A percentile compares a stretch with the other conserved stretches of the same genome.
phyloP scores from a whole-genome alignment of 2,888 invertebrate species.

The Ceriagrion tenellum region DNA sequence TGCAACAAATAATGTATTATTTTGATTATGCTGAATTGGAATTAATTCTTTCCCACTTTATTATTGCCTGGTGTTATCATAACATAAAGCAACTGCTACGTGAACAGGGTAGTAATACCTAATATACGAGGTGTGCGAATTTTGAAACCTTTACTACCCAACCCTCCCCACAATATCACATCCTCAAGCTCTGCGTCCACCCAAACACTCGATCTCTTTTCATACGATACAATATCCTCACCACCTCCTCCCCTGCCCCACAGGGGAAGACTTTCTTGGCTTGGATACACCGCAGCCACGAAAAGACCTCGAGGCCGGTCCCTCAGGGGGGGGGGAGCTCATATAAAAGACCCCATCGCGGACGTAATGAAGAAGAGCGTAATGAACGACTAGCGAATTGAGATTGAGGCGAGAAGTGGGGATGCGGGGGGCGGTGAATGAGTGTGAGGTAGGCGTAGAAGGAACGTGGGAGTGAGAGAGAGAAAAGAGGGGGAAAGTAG shows the following conservation, averaged over 20 bases:
- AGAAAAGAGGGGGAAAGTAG: too few relatives aligned
- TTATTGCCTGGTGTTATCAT: too few relatives aligned
- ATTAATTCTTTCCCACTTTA: too few relatives aligned
- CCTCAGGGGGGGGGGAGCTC: background rate
- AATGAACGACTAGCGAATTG: constrained; percentile 55
- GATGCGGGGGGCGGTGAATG: too few relatives aligned
- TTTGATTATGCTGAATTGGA: too few relatives aligned
- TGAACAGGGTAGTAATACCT: too few relatives aligned
- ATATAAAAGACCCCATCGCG: constrained; percentile 60
- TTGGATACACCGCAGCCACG: background rate
- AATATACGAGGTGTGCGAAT: too few relatives aligned
- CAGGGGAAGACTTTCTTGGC: constrained; percentile 7
- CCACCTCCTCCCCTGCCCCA: too few relatives aligned
- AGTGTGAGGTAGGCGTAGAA: background rate
- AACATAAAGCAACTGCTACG: too few relatives aligned
- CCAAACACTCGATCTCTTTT: background rate
- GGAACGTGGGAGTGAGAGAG: background rate
- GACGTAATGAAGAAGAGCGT: constrained; percentile 65
- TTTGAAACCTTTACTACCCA: too few relatives aligned
- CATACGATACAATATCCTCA: background rate
- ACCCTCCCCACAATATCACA: background rate
- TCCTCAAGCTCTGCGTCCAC: background rate
- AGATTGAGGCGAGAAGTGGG: background rate
- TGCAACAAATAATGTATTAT: too few relatives aligned
- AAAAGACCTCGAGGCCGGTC: background rate